phyloP scores from a whole-genome alignment of 2,113 vertebrate genomes.

The Mus pahari region DNA sequence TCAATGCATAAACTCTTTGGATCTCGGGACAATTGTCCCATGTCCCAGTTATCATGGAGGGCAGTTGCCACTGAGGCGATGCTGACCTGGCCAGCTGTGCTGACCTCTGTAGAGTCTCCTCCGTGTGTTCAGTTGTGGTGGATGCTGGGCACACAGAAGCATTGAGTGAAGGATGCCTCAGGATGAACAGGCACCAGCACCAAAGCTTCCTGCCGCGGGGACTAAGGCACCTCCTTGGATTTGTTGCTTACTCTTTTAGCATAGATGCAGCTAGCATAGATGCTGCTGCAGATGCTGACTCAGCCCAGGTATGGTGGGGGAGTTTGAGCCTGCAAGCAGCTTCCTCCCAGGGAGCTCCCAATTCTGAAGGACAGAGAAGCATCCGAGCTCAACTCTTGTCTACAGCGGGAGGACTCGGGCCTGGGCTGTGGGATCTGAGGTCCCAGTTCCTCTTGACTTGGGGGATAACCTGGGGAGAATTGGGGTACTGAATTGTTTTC shows the following conservation, averaged over 20 bases:
- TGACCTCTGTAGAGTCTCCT: background rate
- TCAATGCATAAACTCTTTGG: background rate
- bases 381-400: background rate
- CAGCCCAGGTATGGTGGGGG: background rate
- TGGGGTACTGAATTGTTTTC: background rate
- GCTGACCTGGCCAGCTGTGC: accelerated
- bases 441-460: background rate
- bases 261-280: background rate
- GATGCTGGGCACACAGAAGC: background rate
- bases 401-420: background rate
- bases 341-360: background rate
- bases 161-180: background rate
- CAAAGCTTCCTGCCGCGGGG: accelerated
- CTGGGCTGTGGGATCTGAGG: background rate
- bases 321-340: background rate
- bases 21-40: background rate
- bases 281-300: too few relatives aligned
- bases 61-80: too few relatives aligned
- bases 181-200: background rate
- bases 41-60: background rate
- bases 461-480: background rate
- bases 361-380: background rate
- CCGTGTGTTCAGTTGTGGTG: accelerated
- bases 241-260: background rate
- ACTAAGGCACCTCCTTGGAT: accelerated